Evolutionary conservation across 2,113 vertebrate genomes (phyloP), one percentile per base, ranked within the genome.

Genomic region (Dasyornis broadbenti): DNA sequence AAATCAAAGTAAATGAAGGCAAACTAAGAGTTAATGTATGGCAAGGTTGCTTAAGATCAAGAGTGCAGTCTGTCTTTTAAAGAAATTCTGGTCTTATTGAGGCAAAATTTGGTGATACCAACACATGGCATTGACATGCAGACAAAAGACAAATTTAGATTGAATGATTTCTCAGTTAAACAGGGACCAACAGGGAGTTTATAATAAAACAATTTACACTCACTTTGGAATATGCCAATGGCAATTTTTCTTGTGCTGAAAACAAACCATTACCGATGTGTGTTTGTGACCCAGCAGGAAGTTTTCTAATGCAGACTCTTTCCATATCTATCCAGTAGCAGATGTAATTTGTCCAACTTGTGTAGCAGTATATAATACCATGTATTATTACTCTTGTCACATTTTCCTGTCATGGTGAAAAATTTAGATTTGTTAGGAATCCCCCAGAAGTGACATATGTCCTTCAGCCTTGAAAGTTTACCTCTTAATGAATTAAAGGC

Each of bases 201-300:
- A 96, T 97, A 97, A 97, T 97, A 97, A 98, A 97, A 97, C 91
- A 97, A 97, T 98, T 98, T 97, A 92, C 59, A 79, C 96, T 97
- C 92, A 71, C 91, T 98, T 97, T 96, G 90, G 94, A 96, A 97
- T 97, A 97, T 97, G 97, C 97, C 96, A 97, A 96, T 94, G 73
- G 95, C 95, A 97, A 97, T 97, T 98, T 96, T 97, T 98, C 97
- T 97, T 97, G 68, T 83, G 73, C 57, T 95, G 93, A 97, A 98
- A 97, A 97, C 94, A 97, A 97, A 97, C 92, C 89, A 96, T 96
- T 97, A 91, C 92, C 94, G 90, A 96, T 97, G 77, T 89, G 50
- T 96, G 93, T 95, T 97, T 97, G 80, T 93, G 88, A 94, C 91
- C 94, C 93, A 97, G 84, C 89, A 97, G 96, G 76, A 82, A 89